Evolutionary conservation across 2,113 vertebrate species (phyloP).

Genomic region (Andinoacara biseriatus): DNA sequence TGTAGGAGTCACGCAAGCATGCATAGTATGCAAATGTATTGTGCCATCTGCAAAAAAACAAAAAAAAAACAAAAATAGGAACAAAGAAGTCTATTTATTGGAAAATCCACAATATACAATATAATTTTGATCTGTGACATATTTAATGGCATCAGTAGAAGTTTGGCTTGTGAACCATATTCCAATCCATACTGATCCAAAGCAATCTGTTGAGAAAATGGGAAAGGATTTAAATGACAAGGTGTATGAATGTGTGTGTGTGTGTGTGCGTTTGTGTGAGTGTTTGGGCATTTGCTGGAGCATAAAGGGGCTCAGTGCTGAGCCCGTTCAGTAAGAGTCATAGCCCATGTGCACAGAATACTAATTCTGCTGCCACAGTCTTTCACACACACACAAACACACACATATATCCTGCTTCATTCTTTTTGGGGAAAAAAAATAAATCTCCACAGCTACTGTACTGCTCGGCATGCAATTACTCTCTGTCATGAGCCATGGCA

Average conservation of each 20-base stretch:
- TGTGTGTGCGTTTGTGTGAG: slow-evolving; percentile 39
- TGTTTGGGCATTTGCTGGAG: slow-evolving; percentile 48
- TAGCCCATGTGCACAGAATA: slow-evolving; percentile 72
- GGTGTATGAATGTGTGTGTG: slow-evolving; percentile 8
- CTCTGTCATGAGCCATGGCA: slow-evolving; percentile 27
- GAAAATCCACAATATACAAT: slow-evolving; percentile 11
- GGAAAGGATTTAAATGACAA: slow-evolving; percentile 56
- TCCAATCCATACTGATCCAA: slow-evolving; percentile 52
- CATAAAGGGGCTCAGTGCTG: slow-evolving; percentile 79
- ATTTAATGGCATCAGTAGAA: slow-evolving; percentile 58
- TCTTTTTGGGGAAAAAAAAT: slow-evolving; percentile 38
- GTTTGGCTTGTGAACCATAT: slow-evolving; percentile 51
- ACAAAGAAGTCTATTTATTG: slow-evolving; percentile 34
- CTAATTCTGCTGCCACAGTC: slow-evolving; percentile 73
- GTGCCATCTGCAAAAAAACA: not conserved
- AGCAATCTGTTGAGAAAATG: slow-evolving; percentile 56
- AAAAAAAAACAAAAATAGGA: not conserved
- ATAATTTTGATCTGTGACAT: slow-evolving; percentile 51
- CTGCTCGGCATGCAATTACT: slow-evolving; percentile 28
- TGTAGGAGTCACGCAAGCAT: not conserved
- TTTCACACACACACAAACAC: slow-evolving; percentile 14
- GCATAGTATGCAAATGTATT: not conserved
- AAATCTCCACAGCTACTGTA: slow-evolving; percentile 12
- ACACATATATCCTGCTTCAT: slow-evolving; percentile 27
- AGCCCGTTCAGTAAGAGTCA: slow-evolving; percentile 58